A percentile compares a stretch with the other conserved stretches of the same genome.
Evolutionary conservation across 2,113 vertebrate genomes (phyloP).

Genomic region (Corythornis vintsioides): DNA sequence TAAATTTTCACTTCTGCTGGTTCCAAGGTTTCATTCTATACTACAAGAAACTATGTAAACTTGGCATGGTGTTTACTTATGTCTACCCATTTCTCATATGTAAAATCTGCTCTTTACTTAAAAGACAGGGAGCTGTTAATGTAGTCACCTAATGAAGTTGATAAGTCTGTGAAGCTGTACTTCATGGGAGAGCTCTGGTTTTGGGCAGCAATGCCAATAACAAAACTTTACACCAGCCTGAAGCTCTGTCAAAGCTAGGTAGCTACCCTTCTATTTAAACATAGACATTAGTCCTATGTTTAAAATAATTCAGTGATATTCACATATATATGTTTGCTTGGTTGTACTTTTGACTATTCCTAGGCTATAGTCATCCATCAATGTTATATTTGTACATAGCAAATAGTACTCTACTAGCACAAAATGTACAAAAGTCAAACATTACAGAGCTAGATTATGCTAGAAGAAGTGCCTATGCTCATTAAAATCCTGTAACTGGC

Average conservation of each 20-base stretch:
- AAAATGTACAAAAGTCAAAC: not conserved
- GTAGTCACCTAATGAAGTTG: not conserved
- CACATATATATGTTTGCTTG: accelerated
- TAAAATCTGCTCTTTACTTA: not conserved
- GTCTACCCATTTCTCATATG: not conserved
- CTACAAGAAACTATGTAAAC: not conserved
- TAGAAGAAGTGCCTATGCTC: not conserved
- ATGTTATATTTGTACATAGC: not conserved
- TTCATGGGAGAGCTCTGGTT: not conserved
- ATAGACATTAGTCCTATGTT: not conserved
- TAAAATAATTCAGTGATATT: not conserved
- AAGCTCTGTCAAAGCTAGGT: not conserved
- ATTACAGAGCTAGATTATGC: not conserved
- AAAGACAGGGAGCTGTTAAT: not conserved
- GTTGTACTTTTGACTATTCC: not conserved
- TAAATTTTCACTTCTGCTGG: not conserved
- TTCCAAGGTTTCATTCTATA: not conserved
- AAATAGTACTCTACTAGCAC: not conserved
- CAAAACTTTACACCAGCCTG: not conserved
- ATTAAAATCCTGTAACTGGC: not conserved
- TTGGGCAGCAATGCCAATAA: not conserved
- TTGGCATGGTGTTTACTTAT: not conserved
- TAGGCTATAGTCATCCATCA: not conserved
- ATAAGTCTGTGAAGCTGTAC: not conserved
- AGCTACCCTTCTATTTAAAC: not conserved